phyloP scores from a whole-genome alignment of 2,797 vertebrate genomes.

The Lepus oiostolus region DNA sequence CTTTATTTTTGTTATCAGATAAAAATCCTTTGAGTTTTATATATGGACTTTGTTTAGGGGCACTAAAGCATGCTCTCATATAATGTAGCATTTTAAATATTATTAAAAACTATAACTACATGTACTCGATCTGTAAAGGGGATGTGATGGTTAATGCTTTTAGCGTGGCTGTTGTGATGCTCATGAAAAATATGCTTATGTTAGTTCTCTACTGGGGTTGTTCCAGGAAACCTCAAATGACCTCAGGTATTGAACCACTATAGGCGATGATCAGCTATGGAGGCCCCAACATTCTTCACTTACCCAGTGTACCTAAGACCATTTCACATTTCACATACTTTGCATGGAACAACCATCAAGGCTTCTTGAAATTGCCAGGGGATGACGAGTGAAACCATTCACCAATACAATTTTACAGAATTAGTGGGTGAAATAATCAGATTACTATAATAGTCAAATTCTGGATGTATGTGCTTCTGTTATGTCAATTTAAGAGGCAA shows the following conservation, averaged over 20 bases:
- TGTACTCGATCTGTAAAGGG: neutral
- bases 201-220: slow-evolving; percentile 33
- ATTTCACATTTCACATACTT: slow-evolving; percentile 54
- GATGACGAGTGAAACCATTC: neutral
- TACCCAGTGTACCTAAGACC: neutral
- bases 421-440: neutral
- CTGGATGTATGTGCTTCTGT: neutral
- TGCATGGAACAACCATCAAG: neutral
- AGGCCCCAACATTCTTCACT: neutral
- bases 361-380: slow-evolving; percentile 50
- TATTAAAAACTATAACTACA: neutral
- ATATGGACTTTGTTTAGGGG: neutral
- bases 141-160: neutral
- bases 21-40: slow-evolving; percentile 13
- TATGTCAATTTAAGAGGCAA: neutral
- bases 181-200: neutral
- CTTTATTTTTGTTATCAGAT: neutral
- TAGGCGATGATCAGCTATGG: neutral
- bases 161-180: neutral
- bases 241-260: neutral
- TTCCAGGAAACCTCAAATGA: slow-evolving; percentile 16
- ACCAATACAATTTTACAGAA: slow-evolving; percentile 34
- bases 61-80: neutral
- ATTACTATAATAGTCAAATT: neutral
- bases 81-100: neutral